phyloP scores from a whole-genome alignment of 2,113 vertebrate species.

The Nestor notabilis region DNA sequence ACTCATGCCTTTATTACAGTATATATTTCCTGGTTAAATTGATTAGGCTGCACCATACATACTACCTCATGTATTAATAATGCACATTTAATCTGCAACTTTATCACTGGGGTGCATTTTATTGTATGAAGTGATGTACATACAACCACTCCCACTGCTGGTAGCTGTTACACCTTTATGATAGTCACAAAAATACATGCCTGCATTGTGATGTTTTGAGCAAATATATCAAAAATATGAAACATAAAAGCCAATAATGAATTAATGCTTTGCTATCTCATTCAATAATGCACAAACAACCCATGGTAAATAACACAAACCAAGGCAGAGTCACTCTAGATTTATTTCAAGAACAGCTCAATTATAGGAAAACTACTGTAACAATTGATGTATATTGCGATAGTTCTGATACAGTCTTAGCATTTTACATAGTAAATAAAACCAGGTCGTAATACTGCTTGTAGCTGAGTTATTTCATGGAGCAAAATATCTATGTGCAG shows the following conservation, averaged over 20 bases:
- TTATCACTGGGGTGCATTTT: background rate
- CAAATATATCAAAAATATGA: background rate
- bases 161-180: background rate
- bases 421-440: background rate
- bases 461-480: background rate
- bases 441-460: background rate
- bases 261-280: background rate
- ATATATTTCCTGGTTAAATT: background rate
- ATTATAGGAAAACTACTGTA: background rate
- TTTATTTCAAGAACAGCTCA: background rate
- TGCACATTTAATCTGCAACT: background rate
- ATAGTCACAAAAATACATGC: background rate
- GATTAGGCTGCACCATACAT: background rate
- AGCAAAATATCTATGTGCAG: background rate
- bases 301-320: background rate
- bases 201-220: background rate
- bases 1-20: background rate
- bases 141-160: background rate
- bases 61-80: background rate
- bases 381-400: background rate
- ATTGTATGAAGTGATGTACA: background rate
- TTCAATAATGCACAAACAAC: background rate
- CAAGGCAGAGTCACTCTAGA: background rate
- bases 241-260: background rate
- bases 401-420: background rate